Base-by-base conservation (phyloP, 2,113 vertebrate genomes). In the Brachionichthys hirsutus region DNA sequence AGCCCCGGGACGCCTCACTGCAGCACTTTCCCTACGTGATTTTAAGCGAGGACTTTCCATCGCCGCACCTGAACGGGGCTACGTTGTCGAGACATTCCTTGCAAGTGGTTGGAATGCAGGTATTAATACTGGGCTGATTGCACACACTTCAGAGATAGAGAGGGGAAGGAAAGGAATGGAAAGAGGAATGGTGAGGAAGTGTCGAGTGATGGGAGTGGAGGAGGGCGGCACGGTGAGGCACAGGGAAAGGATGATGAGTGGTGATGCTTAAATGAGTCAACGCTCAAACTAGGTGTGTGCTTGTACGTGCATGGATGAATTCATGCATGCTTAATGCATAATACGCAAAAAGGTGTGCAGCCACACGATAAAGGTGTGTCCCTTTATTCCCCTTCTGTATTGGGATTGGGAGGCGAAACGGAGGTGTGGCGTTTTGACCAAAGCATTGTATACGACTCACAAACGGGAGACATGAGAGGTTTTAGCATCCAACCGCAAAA, bases 71-170 rank as follows among this genome's bases (percentile, higher is more conserved):
- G 85, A 86, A 91, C 89, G 91, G 85, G 79, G 84, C 80, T 73
- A 71, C 87, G 89, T 90, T 92, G 91, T 92, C 88, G 78, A 86
- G 78, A 81, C 75, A 89, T 91, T 91, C 89, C 87, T 30, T 87
- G 53, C 48, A 43, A 87, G 79, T 84, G 82, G 77, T 86, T 77
- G 90, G 90, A 91, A 92, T 92, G 87, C 87, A 90, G 83, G 89
- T 91, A 89, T 89, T 90, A 90, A 85, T 84, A 62, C 62, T 67
- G 78, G 77, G 61, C 70, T 75, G 84, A 88, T 87, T 89, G 85
- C 59, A 81, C 82, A 74, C 77, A 58, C 43, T n/a, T 10, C 35
- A 15, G 15, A 18, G 24, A 48, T 63, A 22, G 36, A 51, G 48
- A 49, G 55, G 49, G 61, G 22, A 46, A 46, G 57, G 53, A 2